These are phyloP conservation scores for Peucedramus taeniatus DNA, from an alignment of 2,113 vertebrate species.

Conservation along the genomic window DNA sequence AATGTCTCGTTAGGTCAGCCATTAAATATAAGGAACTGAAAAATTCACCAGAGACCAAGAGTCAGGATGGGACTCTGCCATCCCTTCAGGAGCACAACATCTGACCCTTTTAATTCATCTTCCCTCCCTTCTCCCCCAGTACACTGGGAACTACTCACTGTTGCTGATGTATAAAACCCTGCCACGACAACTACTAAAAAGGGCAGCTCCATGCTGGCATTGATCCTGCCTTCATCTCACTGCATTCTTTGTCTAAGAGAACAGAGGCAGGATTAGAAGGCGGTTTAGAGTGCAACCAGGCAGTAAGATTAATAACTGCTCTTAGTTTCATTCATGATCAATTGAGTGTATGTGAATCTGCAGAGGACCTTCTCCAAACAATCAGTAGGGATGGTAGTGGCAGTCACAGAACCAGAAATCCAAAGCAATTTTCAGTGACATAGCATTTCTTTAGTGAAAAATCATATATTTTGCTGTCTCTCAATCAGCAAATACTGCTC, in stretches of 20 bases:
- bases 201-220: slow-evolving; percentile 45
- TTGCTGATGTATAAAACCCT: slow-evolving; percentile 36
- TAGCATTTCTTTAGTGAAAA: background rate
- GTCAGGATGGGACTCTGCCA: slow-evolving; percentile 16
- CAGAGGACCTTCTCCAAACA: slow-evolving; percentile 43
- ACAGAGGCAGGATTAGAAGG: slow-evolving; percentile 64
- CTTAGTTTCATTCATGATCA: slow-evolving; percentile 57
- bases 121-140: background rate
- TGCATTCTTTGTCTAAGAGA: slow-evolving; percentile 64
- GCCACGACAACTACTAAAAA: slow-evolving; percentile 49
- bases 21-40: slow-evolving; percentile 46
- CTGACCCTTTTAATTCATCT: slow-evolving; percentile 31
- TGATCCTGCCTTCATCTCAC: slow-evolving; percentile 58
- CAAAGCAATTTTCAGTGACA: background rate
- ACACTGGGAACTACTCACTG: slow-evolving; percentile 13
- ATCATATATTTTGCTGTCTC: background rate
- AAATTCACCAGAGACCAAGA: slow-evolving; percentile 45
- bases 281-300: slow-evolving; percentile 52
- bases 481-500: background rate
- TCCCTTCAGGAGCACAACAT: background rate
- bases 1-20: slow-evolving; percentile 18
- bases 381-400: background rate
- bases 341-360: slow-evolving; percentile 16
- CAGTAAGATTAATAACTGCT: slow-evolving; percentile 63
- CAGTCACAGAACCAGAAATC: background rate